Percentiles rank a stretch among this genome's conserved stretches.
Evolutionary conservation across 2,888 invertebrate species (phyloP).

Genomic region (Penaeus monodon): DNA sequence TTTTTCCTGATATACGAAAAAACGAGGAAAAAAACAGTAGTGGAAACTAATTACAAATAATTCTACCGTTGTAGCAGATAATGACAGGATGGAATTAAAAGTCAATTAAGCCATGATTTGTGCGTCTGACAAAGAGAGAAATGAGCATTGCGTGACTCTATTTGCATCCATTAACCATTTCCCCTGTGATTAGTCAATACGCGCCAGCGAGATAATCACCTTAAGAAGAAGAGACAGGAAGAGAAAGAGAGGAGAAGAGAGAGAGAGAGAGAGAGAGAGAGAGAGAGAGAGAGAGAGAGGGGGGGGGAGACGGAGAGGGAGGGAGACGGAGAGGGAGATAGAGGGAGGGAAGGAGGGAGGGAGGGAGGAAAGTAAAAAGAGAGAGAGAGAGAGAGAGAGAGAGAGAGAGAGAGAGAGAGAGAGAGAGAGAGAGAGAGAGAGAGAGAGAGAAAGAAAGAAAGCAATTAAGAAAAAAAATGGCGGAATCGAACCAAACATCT

Average conservation of each 20-base stretch:
- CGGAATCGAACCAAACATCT: neutral
- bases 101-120: too few species aligned
- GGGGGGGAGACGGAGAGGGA: conserved; percentile 8
- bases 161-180: too few species aligned
- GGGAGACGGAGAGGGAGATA: conserved; percentile 26
- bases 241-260: neutral
- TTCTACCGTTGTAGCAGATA: too few species aligned
- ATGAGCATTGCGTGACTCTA: too few species aligned
- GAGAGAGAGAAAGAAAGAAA: neutral
- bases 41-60: too few species aligned
- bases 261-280: neutral
- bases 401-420: neutral
- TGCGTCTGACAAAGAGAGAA: too few species aligned
- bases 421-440: neutral
- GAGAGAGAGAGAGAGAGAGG: neutral
- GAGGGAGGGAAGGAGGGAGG: neutral
- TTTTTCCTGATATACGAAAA: too few species aligned
- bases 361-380: neutral
- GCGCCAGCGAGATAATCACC: too few species aligned
- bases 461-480: neutral
- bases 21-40: too few species aligned
- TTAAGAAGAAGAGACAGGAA: neutral
- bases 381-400: neutral
- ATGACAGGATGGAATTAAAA: too few species aligned
- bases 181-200: too few species aligned